Base-by-base conservation (phyloP, 2,113 vertebrate species). In the Podarcis cretensis region DNA sequence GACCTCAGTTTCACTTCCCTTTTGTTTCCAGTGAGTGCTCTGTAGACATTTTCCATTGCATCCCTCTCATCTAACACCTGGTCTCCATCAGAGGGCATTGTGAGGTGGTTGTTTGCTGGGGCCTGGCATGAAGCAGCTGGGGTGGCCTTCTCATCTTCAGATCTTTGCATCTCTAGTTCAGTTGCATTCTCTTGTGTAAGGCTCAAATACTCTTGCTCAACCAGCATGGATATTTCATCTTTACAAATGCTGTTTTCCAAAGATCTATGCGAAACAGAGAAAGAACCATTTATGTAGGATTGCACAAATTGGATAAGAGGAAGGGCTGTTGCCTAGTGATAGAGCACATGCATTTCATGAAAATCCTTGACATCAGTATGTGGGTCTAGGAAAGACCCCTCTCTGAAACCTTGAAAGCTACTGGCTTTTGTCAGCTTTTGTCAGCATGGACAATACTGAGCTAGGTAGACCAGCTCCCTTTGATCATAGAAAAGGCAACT, bases 131-230 rank as follows among this genome's bases (percentile, higher is more conserved):
- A 7, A 91, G 40, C 7, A 81, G 30, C 85, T 71, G 80, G 2
- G 6, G 73, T 27, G 75, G 74, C 48, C 76, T 76, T 35, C 81
- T 69, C 30, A 23, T 57, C 78, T 82, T 86, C 77, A 0, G 83
- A 30, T 32, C 35, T 30, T 0, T 83, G 43, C 2, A 9, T 82
- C 32, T 93, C 87, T 37, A 2, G 69, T 1, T 92, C 87, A 8
- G 74, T 82, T 0, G 85, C 88, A 86, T 95, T 94, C 81, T 95
- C 96, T 78, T 94, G 81, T 32, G 93, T 87, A 66, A 96, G 95
- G 25, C 86, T 96, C 59, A 92, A 71, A 90, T 96, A 94, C 83
- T 96, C 91, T 59, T 96, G 93, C 77, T 96, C 92, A 92, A 96
- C 93, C 87, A 95, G 84, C 73, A 91, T 63, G 66, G 95, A 95